These are phyloP conservation scores for Calycopis cecrops DNA, from an alignment of 1,140 invertebrate genomes.

Conservation along the genomic window DNA sequence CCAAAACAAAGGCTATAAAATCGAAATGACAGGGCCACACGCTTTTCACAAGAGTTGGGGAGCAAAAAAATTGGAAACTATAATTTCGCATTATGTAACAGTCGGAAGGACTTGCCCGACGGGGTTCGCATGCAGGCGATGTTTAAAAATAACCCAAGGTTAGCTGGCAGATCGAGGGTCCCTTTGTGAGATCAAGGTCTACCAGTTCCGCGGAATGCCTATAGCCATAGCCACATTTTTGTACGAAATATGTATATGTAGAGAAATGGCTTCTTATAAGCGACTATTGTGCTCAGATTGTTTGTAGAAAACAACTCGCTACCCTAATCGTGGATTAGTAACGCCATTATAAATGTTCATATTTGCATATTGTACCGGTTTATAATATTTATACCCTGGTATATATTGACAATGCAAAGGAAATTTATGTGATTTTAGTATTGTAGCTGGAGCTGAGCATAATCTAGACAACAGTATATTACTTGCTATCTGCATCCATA, in stretches of 20 bases:
- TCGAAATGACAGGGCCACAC: conserved; percentile 70
- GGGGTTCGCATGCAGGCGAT: conserved; percentile 62
- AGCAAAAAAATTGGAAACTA: conserved; percentile 54
- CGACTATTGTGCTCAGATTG: conserved; percentile 3
- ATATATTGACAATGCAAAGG: no score
- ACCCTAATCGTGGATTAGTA: neutral
- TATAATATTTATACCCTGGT: no score
- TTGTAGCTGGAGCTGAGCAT: no score
- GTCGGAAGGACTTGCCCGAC: conserved; percentile 62
- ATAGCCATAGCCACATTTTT: conserved; percentile 40
- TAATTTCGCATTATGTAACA: conserved; percentile 73
- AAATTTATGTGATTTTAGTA: no score
- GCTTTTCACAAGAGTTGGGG: conserved; percentile 56
- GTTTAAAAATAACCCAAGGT: conserved; percentile 72
- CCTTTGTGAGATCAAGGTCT: conserved; percentile 69
- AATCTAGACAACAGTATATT: no score
- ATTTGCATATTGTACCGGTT: no score
- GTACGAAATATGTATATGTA: conserved; percentile 37
- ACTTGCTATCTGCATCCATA: no score
- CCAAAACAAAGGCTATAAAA: conserved; percentile 68
- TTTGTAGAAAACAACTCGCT: conserved; percentile 8
- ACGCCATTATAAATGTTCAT: no score
- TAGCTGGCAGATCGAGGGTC: conserved; percentile 61
- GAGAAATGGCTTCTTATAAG: conserved; percentile 23
- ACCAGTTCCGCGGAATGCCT: conserved; percentile 62